Evolutionary conservation across 1,140 invertebrate species (phyloP), one percentile per base, ranked within the genome.

Genomic region (Latrodectus geometricus): DNA sequence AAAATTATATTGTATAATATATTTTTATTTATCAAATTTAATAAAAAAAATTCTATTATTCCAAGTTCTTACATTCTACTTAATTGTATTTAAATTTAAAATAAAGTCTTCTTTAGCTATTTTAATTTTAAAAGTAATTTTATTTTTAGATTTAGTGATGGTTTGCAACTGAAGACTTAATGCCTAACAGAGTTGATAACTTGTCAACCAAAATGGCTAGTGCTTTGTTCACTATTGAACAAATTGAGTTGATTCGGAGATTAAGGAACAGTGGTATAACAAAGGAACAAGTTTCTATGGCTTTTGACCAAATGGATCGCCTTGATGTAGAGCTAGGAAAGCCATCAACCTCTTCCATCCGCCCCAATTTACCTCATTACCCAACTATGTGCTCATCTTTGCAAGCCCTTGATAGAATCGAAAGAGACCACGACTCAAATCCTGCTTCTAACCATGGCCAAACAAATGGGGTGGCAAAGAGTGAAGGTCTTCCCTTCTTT

Each of bases 231-330:
- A 91, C 91, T 23, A 90, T 92, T 35, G 91, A 92, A 88, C 91
- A 92, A 88, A 90, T 91, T 82, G 91, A 92, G 86, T 86, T 92
- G 79, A 90, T 91, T 54, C 88, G 91, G 12, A 89, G 91, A 20
- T 88, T 92, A 20, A 88, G 91, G 52, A 91, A 91, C 88, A 91
- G 90, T 88, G 91, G 91, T 9, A 89, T 92, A 65, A 91, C 90
- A 23, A 91, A 91, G 77, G 90, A 91, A 75, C 90, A 92, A 87
- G 89, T 92, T 9, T 86, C 91, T 11, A 89, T 89, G 75, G 91
- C 91, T 9, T 92, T 91, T 88, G 91, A 92, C 70, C 89, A 91
- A 15, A 88, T 92, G 50, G 91, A 91, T 21, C 87, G 90, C 15
- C 87, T 92, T 68, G 91, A 92, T 79, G 86, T 68, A 35, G 89